These are phyloP conservation scores for Pygoscelis antarcticus DNA, from an alignment of 2,113 vertebrate species.

Conservation along the genomic window DNA sequence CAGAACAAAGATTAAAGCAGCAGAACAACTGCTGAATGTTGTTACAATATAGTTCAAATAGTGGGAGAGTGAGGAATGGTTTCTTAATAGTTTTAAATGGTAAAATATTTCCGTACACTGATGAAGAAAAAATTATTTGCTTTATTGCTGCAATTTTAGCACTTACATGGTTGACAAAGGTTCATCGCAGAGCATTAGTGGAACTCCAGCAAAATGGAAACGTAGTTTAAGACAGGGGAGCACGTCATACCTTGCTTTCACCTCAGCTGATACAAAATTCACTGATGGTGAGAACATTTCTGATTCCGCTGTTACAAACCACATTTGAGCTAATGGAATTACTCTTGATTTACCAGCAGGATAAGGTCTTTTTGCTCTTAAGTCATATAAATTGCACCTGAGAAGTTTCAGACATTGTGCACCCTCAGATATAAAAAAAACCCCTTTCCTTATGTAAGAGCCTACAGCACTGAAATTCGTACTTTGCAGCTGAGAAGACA, in stretches of 20 bases:
- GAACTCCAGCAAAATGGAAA: not conserved
- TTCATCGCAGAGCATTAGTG: not conserved
- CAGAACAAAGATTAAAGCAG: not conserved
- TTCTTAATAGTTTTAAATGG: not conserved
- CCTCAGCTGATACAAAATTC: not conserved
- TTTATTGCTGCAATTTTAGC: not conserved
- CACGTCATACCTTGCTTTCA: not conserved
- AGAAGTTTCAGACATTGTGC: not conserved
- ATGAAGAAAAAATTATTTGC: not conserved
- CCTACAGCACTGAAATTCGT: not conserved
- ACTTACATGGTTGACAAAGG: accelerated
- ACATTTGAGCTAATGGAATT: not conserved
- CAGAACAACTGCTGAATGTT: not conserved
- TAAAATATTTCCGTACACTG: not conserved
- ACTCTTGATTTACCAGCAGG: not conserved
- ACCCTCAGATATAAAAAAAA: not conserved
- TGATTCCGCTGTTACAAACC: not conserved
- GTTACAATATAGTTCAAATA: not conserved
- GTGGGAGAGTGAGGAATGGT: not conserved
- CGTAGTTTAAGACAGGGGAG: not conserved
- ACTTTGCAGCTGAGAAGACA: not conserved
- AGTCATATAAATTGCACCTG: not conserved
- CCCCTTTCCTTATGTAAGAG: not conserved
- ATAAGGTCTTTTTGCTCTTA: not conserved
- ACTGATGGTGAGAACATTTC: not conserved